Base-by-base conservation (phyloP, 2,113 vertebrate genomes). In the Pholis gunnellus region DNA sequence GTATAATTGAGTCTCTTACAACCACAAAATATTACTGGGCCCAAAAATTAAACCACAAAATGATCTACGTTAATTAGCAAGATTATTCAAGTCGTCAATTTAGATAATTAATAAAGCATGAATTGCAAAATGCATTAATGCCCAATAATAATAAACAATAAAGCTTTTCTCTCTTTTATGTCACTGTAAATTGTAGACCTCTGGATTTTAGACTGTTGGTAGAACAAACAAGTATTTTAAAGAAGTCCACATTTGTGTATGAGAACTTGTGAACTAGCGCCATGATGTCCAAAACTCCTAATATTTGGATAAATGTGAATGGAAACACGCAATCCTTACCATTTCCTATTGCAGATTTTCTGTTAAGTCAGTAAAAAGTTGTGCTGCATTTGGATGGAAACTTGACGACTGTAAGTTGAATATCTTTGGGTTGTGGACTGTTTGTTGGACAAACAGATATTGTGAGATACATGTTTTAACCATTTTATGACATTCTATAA, bases 1-100 rank as follows among this genome's bases (percentile, higher is more conserved):
- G 74, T 61, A 54, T 61, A 59, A 75, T 13, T 52, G 17, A 3
- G 20, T 67, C 61, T 73, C 72, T 60, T 36, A 8, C 17, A 56
- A 38, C 52, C 20, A 50, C 38, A 66, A 34, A 13, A 20, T 44
- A 52, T 68, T n/a, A 34, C 18, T 2, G 56, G 5, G 57, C 68
- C 59, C 59, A 57, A 31, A 40, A 44, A 69, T 18, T n/a, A 13
- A 72, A 71, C 40, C 22, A 20, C 31, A 73, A 20, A n/a, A 57
- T 48, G 14, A 48, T 48, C 10, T 25, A 29, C 13, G 25, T 10
- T 68, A 42, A 56, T 74, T 59, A 59, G 22, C 5, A 29, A 10
- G 11, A n/a, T 46, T 36, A 48, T 67, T 10, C 38, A 64, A 66
- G 29, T 20, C 4, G 1, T 27, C 18, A 56, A 9, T 29, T 76